Evolutionary conservation across 2,113 vertebrate species (phyloP).

Genomic region (Pogona vitticeps): DNA sequence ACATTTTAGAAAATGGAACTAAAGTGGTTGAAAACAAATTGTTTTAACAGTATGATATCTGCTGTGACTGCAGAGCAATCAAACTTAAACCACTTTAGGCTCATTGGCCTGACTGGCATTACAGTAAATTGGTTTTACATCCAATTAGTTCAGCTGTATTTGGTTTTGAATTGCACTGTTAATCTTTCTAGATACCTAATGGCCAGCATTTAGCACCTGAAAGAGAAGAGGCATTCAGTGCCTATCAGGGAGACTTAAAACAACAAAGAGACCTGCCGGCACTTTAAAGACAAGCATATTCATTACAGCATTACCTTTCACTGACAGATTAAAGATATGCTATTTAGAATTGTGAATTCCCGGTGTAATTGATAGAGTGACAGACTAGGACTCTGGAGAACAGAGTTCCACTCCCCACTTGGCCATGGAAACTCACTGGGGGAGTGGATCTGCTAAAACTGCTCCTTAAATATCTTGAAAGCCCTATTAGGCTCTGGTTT

Average conservation of each 20-base stretch:
- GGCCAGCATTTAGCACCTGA: background rate
- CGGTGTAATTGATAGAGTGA: too few relatives aligned
- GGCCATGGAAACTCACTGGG: too few relatives aligned
- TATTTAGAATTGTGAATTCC: too few relatives aligned
- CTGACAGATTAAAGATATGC: too few relatives aligned
- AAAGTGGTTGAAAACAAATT: background rate
- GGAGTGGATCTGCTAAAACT: too few relatives aligned
- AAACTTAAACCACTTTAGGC: background rate
- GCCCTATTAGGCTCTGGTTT: too few relatives aligned
- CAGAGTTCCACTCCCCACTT: too few relatives aligned
- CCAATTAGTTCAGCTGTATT: constrained; percentile 4
- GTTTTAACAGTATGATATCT: background rate
- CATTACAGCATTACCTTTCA: too few relatives aligned
- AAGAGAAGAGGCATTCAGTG: background rate
- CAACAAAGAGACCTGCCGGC: background rate
- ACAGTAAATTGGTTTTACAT: background rate
- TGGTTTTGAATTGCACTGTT: constrained; percentile 12
- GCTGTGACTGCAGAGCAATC: background rate
- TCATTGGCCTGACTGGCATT: background rate
- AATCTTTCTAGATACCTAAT: constrained; percentile 9
- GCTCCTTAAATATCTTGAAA: too few relatives aligned
- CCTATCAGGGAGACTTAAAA: background rate
- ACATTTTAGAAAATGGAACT: background rate
- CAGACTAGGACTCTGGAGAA: too few relatives aligned
- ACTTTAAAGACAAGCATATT: background rate